Base-by-base conservation (phyloP, 1,140 invertebrate genomes). In the Camponotus vicinus region DNA sequence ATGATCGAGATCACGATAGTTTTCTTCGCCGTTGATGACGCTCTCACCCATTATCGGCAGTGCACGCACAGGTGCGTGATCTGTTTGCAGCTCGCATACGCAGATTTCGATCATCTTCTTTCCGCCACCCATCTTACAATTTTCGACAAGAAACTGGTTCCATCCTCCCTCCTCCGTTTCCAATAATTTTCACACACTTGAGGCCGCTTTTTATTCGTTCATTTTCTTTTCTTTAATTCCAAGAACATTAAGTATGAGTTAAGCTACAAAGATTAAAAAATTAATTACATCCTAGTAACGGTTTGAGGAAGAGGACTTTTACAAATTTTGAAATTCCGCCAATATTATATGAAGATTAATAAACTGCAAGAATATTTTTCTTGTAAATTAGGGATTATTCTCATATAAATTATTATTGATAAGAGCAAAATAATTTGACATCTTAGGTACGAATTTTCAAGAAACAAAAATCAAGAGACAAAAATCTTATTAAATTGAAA, bases 171-270 rank as follows among this genome's bases (percentile, higher is more conserved):
- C n/a, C 73, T 87, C 77, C 75, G 57, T 63, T 49, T 66, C 69
- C 42, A 42, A 49, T 69, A 32, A 64, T 66, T 63, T 79, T 55
- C 61, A 49, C 57, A 49, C 45, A 42, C 37, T 73, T 75, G 52
- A 21, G 61, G 49, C 11, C 64, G 21, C 70, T 66, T 82, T 87
- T 85, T 76, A 73, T 89, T 78, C 80, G 61, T 86, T 67, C 86
- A 61, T 89, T 85, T 85, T 92, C 85, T 90, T 92, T 91, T 91
- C 90, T 91, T 91, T 91, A 91, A 80, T 69, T 21, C n/a, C 40
- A 40, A 6, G 3, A 45, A 69, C 21, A 6, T 27, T 45, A 27
- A 69, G 49, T 34, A 3, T 34, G 13, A 64, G 8, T 49, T 49
- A 13, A 45, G 11, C 21, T 27, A 69, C 40, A 21, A 9, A 49